A percentile compares a stretch with the other conserved stretches of the same genome.
These are phyloP conservation scores for Phenacoccus solenopsis DNA, from an alignment of 1,140 invertebrate species.

Conservation along the genomic window DNA sequence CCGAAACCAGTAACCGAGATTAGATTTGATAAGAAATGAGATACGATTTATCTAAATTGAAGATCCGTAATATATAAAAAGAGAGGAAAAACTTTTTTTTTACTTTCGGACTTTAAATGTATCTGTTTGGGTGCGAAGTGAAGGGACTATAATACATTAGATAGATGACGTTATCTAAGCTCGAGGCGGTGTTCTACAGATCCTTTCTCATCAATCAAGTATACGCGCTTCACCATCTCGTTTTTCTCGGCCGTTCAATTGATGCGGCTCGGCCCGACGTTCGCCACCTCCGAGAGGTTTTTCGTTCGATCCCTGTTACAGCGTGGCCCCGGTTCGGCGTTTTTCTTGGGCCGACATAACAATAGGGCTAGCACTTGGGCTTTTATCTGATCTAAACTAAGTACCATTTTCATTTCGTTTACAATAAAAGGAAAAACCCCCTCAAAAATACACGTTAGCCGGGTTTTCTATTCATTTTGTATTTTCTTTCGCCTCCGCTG, in stretches of 20 bases:
- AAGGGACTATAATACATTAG: conserved; percentile 2
- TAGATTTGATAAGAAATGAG: conserved; percentile 3
- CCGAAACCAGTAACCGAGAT: neutral
- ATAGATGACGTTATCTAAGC: neutral
- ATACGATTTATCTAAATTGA: conserved; percentile 3
- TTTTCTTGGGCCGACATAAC: neutral
- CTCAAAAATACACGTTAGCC: neutral
- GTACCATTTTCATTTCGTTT: conserved; percentile 2
- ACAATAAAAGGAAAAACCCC: neutral
- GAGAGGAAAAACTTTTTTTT: neutral
- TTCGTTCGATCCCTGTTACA: neutral
- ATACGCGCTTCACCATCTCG: neutral
- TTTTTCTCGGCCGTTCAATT: conserved; percentile 1
- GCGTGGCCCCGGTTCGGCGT: neutral
- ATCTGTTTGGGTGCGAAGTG: neutral
- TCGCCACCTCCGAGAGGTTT: neutral
- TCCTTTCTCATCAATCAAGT: conserved; percentile 1
- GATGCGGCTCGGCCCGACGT: neutral
- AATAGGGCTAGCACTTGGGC: neutral
- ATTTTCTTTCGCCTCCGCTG: neutral
- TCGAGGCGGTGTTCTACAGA: neutral
- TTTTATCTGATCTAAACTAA: conserved; percentile 3
- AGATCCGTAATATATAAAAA: conserved; percentile 3
- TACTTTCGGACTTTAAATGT: neutral
- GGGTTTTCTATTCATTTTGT: neutral